Base-by-base conservation (phyloP, 1,140 invertebrate species). In the Wiebesia pumilae region DNA sequence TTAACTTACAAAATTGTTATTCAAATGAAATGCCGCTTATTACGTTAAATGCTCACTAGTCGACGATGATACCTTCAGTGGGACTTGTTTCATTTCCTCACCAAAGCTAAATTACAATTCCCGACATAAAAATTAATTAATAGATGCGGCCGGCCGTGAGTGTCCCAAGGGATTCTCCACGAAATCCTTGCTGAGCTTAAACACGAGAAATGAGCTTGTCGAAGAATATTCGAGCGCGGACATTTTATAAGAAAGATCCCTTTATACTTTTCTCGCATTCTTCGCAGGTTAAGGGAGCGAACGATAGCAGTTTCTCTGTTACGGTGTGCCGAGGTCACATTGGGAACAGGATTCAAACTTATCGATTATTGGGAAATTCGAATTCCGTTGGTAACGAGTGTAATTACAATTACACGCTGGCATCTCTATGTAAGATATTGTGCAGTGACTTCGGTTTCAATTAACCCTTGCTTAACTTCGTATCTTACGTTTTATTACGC, bases 1-100 rank as follows among this genome's bases (percentile, higher is more conserved):
- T 43, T 43, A 75, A n/a, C 71, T 75, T n/a, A 19, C 40, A 43
- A 43, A 21, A 75, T n/a, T 75, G 43, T 43, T 75, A 75, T 75
- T 75, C n/a, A 75, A 75, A 75, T 43, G 43, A 75, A n/a, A 6
- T 43, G n/a, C 38, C 10, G 21, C 71, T 43, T 75, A 75, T 75
- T 75, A 75, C n/a, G 38, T 12, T 16, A 24, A 73, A 43, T 75
- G 43, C 43, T 43, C 43, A 75, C 43, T 75, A 75, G 71, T 38
- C 38, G 14, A 38, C 71, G 14, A 38, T 40, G 30, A 3, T 58
- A 47, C 12, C 24, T 73, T 21, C 2, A 38, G 27, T 24, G 38
- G 19, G 7, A 73, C 27, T 73, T 69, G 12, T 38, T 14, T 7
- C 19, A 3, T 14, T 73, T 73, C 19, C 12, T 21, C 6, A 19